Evolutionary conservation across 2,113 vertebrate genomes (phyloP).

Genomic region (Tiliqua scincoides): DNA sequence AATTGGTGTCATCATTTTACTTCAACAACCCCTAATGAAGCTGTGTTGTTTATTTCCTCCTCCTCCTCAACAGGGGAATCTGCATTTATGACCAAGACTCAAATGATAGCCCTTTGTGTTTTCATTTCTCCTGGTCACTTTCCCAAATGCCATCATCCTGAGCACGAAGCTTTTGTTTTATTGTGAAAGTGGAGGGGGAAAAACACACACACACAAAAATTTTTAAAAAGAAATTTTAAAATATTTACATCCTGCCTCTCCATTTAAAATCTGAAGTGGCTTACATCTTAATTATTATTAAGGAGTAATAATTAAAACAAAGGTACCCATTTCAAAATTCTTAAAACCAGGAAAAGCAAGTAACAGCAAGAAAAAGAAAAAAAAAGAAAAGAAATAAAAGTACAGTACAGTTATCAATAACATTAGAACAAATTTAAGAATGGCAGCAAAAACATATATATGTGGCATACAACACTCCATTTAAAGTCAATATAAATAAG

Average conservation of each 20-base stretch:
- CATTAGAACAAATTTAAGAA: background rate
- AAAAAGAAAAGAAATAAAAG: background rate
- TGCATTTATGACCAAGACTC: background rate
- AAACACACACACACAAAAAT: background rate
- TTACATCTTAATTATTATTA: background rate
- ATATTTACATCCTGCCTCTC: background rate
- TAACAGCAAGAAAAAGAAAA: background rate
- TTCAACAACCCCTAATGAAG: background rate
- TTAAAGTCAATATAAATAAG: background rate
- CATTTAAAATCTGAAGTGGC: background rate
- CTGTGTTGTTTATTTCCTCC: conserved; percentile 21
- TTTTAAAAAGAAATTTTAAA: background rate
- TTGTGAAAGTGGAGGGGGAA: background rate
- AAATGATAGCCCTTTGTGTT: background rate
- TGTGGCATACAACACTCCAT: too few species aligned
- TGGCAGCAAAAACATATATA: background rate
- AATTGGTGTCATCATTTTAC: background rate
- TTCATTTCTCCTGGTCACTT: background rate
- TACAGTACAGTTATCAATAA: background rate
- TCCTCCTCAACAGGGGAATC: conserved; percentile 9
- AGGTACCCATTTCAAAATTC: background rate
- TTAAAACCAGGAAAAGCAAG: background rate
- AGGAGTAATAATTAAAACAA: too few species aligned
- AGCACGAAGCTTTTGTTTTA: background rate
- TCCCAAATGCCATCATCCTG: background rate